Evolutionary conservation across 2,113 vertebrate species (phyloP).

Genomic region (Monarcha castaneiventris): DNA sequence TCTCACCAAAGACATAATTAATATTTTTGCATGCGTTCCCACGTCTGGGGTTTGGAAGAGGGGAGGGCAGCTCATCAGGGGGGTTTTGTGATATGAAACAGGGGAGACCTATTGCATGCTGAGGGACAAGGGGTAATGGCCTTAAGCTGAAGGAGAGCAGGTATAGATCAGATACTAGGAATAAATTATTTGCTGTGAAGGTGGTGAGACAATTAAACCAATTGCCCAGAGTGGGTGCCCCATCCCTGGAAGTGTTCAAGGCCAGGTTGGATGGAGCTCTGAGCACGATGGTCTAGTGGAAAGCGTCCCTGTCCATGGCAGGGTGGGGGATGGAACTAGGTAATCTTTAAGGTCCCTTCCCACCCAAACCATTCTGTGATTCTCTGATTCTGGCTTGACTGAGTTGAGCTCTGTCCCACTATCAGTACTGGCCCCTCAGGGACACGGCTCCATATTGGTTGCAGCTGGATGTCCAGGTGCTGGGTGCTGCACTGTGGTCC

Average conservation of each 20-base stretch:
- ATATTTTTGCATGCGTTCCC: background rate
- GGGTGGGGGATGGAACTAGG: background rate
- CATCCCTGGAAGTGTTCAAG: background rate
- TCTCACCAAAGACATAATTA: background rate
- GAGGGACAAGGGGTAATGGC: background rate
- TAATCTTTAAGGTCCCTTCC: background rate
- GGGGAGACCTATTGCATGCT: background rate
- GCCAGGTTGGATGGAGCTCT: background rate
- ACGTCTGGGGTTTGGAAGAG: background rate
- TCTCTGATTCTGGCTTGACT: background rate
- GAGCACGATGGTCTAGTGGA: background rate
- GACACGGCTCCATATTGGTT: fast-evolving
- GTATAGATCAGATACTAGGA: background rate
- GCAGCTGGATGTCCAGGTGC: background rate
- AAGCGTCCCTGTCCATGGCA: background rate
- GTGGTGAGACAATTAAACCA: background rate
- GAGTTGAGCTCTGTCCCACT: background rate
- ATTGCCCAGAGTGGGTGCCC: background rate
- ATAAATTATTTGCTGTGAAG: background rate
- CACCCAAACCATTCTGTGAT: background rate
- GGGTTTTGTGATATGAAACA: background rate
- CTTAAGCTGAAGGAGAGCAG: background rate
- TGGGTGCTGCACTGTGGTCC: background rate
- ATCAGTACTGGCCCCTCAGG: background rate
- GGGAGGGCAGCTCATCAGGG: background rate